Percentiles rank a stretch among this genome's conserved stretches.
Evolutionary conservation across 2,888 invertebrate genomes (phyloP).

Genomic region (Nomada ferruginata): DNA sequence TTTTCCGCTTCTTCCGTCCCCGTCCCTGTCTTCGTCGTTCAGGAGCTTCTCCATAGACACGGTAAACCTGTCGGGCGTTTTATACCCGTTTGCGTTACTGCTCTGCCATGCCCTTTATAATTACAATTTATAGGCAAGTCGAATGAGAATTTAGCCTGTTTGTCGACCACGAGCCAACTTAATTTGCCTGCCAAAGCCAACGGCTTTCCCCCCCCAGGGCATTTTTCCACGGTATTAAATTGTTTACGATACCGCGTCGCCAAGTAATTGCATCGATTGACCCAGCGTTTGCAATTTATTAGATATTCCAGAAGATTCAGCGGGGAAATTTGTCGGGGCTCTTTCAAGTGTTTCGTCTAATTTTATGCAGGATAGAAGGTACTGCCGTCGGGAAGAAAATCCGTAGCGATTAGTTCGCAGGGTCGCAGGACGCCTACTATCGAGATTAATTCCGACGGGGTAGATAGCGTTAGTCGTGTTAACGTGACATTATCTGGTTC

Average conservation of each 20-base stretch:
- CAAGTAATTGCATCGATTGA: not conserved
- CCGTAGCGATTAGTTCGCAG: constrained; percentile 4
- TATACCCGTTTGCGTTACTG: constrained; percentile 34
- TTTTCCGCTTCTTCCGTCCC: constrained; percentile 21
- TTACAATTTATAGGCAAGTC: constrained; percentile 45
- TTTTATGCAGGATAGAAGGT: not conserved
- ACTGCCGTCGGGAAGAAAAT: not conserved
- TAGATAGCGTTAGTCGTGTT: constrained; percentile 14
- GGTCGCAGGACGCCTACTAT: constrained; percentile 3
- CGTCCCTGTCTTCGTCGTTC: constrained; percentile 20
- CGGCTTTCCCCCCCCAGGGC: not conserved
- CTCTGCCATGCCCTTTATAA: constrained; percentile 53
- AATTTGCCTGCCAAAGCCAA: constrained; percentile 2
- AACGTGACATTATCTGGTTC: constrained; percentile 17
- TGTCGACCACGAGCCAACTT: not conserved
- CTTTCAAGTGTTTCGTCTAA: not conserved
- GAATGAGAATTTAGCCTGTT: not conserved
- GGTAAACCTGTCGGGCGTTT: constrained; percentile 45
- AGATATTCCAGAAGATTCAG: not conserved
- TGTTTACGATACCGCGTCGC: not conserved
- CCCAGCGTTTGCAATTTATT: not conserved
- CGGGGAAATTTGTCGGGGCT: not conserved
- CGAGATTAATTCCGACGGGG: constrained; percentile 33
- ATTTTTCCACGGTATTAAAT: constrained; percentile 17
- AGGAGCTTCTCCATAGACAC: constrained; percentile 37